Evolutionary conservation across 2,888 invertebrate genomes (phyloP).

Genomic region (Patella caerulea): DNA sequence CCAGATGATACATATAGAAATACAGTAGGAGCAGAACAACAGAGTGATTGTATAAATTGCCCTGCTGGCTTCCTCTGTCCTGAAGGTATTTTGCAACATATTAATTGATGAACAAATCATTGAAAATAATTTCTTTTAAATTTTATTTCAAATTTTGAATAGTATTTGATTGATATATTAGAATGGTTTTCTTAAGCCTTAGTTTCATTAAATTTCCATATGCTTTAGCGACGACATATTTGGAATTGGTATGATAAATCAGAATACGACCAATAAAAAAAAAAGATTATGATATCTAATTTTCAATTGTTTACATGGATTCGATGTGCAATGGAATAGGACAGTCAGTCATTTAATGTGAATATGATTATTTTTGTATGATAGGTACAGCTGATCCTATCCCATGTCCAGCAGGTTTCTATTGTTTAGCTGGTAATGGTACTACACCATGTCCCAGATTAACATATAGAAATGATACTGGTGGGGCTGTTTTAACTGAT

Average conservation of each 20-base stretch:
- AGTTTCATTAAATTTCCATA: too few species aligned
- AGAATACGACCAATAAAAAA: too few species aligned
- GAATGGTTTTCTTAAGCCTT: too few species aligned
- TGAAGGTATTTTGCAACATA: constrained; percentile 45
- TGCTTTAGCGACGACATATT: too few species aligned
- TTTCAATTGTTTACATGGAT: too few species aligned
- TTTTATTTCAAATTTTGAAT: too few species aligned
- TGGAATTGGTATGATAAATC: too few species aligned
- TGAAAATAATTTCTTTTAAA: too few species aligned
- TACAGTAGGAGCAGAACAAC: constrained; percentile 53
- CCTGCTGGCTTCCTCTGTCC: constrained; percentile 65
- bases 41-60: constrained; percentile 62
- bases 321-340: too few species aligned
- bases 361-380: background rate
- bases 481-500: constrained; percentile 56
- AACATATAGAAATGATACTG: constrained; percentile 57
- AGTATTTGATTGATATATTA: too few species aligned
- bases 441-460: constrained; percentile 61
- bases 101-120: too few species aligned
- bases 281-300: too few species aligned
- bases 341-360: background rate
- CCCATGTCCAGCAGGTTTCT: constrained; percentile 63
- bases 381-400: constrained; percentile 56
- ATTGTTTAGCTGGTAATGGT: constrained; percentile 62
- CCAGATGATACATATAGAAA: constrained; percentile 62